Conservation (phyloP, 2,113 vertebrate genomes). For the Corynorhinus townsendii region DNA sequence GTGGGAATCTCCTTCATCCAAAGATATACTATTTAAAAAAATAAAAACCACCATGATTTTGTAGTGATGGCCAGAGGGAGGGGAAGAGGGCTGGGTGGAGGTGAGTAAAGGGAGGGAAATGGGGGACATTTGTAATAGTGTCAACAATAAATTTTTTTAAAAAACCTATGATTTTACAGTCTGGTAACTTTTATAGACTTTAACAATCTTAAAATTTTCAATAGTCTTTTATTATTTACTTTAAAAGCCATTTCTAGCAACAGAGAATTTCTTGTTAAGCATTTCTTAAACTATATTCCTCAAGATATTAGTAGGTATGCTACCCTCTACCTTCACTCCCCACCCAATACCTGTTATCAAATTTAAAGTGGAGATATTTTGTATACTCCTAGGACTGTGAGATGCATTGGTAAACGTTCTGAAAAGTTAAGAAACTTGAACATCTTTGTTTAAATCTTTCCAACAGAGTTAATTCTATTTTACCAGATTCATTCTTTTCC, state of each 20-base stretch:
- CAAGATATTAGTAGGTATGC: neutral
- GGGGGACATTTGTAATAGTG: neutral
- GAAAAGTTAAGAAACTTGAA: neutral
- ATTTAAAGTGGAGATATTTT: constrained; percentile 5
- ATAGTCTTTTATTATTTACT: neutral
- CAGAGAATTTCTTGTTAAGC: neutral
- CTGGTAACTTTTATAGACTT: neutral
- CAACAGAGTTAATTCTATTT: neutral
- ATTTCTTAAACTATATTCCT: constrained; percentile 29
- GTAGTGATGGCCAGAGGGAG: neutral
- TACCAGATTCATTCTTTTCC: neutral
- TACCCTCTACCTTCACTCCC: neutral
- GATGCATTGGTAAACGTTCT: neutral
- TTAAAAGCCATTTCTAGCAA: neutral
- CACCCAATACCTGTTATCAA: neutral
- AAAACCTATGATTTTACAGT: neutral
- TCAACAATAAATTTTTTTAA: neutral
- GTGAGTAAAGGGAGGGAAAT: neutral
- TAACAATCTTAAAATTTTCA: neutral
- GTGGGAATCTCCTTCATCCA: too few species aligned
- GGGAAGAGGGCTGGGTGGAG: too few species aligned
- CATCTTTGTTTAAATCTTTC: neutral
- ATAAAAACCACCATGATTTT: neutral
- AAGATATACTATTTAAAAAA: too few species aligned
- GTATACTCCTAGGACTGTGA: neutral